These are phyloP conservation scores for Drosophila murphyi DNA, from an alignment of 1,140 invertebrate genomes.

Conservation along the genomic window DNA sequence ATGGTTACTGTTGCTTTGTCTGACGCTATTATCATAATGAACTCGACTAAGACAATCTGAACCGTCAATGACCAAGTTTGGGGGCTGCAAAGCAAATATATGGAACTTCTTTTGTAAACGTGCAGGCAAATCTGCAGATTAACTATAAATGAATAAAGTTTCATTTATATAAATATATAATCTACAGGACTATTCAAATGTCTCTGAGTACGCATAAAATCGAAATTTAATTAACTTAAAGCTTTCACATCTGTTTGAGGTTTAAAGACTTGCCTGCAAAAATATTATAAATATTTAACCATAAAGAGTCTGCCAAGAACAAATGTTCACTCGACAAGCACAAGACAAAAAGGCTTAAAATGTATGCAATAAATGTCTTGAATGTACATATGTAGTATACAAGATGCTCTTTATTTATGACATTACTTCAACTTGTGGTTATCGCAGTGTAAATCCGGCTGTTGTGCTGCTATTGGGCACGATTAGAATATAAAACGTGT, in stretches of 20 bases:
- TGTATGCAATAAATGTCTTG: not conserved
- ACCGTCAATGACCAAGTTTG: no score
- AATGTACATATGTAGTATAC: not conserved
- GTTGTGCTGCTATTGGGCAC: slow-evolving; percentile 30
- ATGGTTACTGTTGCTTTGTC: no score
- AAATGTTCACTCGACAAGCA: slow-evolving; percentile 4
- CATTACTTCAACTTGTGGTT: slow-evolving; percentile 43
- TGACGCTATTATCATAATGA: no score
- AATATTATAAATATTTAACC: slow-evolving; percentile 5
- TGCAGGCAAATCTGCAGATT: no score
- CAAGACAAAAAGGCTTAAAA: slow-evolving; percentile 12
- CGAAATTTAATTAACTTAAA: no score
- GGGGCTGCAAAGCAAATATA: no score
- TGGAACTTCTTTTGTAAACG: no score
- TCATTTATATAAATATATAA: no score
- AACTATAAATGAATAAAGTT: no score
- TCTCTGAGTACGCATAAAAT: no score
- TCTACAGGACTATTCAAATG: no score
- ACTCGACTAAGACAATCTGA: no score
- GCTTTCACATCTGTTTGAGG: not conserved
- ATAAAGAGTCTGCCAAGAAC: not conserved
- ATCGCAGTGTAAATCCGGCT: slow-evolving; percentile 59
- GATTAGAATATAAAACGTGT: slow-evolving; percentile 6
- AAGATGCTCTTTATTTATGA: slow-evolving; percentile 14
- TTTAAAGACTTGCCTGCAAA: not conserved